Evolutionary conservation across 2,888 invertebrate genomes (phyloP).

Genomic region (Platypus cylindrus): DNA sequence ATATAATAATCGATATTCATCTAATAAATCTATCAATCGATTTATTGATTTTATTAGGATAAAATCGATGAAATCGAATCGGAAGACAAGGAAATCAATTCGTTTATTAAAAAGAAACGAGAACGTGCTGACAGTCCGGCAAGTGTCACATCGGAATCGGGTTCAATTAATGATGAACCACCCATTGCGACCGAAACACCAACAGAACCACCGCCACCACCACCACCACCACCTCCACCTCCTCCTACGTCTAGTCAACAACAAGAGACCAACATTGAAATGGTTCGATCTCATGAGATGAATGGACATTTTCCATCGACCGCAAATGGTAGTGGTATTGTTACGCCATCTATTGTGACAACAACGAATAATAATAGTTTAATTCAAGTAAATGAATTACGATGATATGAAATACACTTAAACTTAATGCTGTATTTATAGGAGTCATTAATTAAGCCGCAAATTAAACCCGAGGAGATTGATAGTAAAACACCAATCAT

Average conservation of each 20-base stretch:
- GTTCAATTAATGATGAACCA: slow-evolving; percentile 58
- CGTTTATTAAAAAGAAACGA: slow-evolving; percentile 37
- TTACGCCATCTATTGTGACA: no score
- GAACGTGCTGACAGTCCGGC: slow-evolving; percentile 54
- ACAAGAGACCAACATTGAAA: no score
- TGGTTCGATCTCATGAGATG: no score
- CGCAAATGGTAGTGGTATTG: no score
- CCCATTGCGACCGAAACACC: no score
- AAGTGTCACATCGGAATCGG: slow-evolving; percentile 75
- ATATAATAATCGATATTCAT: neutral
- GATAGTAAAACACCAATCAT: slow-evolving; percentile 9
- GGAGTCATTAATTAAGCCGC: slow-evolving; percentile 5
- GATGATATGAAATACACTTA: no score
- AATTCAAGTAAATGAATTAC: slow-evolving; percentile 3
- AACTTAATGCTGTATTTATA: no score
- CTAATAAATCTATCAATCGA: neutral
- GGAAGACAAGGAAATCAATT: slow-evolving; percentile 36
- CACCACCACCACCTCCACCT: no score
- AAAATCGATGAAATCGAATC: slow-evolving; percentile 32
- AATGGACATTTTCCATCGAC: no score
- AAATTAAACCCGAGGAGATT: slow-evolving; percentile 9
- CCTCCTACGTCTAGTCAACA: no score
- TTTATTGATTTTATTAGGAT: slow-evolving; percentile 9
- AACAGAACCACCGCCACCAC: no score
- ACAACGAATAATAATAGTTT: slow-evolving; percentile 3